Conservation (phyloP, 2,797 vertebrate species). For the Chloroceryle inda region DNA sequence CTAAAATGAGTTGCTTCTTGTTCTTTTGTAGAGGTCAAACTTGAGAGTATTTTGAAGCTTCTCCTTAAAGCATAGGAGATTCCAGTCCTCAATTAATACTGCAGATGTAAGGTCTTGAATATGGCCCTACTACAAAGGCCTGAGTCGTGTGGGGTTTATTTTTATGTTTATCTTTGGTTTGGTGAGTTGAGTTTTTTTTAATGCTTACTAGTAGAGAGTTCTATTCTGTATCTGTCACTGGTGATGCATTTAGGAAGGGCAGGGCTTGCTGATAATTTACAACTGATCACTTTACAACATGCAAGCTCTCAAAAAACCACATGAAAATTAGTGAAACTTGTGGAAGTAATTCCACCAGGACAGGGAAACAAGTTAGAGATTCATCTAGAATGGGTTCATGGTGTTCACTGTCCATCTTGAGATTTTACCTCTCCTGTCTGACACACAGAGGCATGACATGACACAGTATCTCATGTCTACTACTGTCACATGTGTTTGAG, state of each 20-base stretch:
- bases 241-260: neutral
- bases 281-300: neutral
- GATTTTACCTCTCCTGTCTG: neutral
- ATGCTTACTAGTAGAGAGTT: neutral
- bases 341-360: neutral
- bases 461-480: neutral
- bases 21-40: neutral
- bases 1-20: neutral
- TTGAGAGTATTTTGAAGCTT: neutral
- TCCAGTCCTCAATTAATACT: neutral
- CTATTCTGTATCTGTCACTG: neutral
- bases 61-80: neutral
- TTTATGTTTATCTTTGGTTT: neutral
- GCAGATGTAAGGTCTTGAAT: neutral
- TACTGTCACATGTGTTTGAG: neutral
- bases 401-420: neutral
- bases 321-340: neutral
- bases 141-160: neutral
- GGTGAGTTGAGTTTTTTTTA: neutral
- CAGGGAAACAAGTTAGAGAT: neutral
- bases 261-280: neutral
- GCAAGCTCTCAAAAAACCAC: neutral
- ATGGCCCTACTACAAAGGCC: neutral
- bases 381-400: neutral
- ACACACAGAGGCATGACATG: neutral